Conservation (phyloP, 2,888 invertebrate species). For the Tyria jacobaeae region DNA sequence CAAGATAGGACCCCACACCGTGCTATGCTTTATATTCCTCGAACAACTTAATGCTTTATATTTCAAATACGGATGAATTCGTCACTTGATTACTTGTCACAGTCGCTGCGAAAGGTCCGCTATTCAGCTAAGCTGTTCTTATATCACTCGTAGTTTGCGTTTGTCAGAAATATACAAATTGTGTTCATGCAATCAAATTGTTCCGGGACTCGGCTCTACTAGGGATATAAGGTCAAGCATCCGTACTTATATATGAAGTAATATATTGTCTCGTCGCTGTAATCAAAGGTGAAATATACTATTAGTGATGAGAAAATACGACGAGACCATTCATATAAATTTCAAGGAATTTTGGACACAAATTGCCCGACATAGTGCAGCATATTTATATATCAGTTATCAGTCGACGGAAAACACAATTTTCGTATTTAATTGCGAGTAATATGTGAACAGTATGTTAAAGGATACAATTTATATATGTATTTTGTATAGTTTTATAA, state of each 20-base stretch:
- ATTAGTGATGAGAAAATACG: conserved; percentile 1
- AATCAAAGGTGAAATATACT: background rate
- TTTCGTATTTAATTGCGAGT: background rate
- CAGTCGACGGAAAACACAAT: background rate
- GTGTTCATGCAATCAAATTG: background rate
- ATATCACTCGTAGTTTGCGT: background rate
- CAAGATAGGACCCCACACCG: conserved; percentile 98
- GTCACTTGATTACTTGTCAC: background rate
- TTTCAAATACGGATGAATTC: conserved; percentile 13
- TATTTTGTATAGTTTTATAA: background rate
- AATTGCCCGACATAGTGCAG: background rate
- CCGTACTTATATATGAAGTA: background rate
- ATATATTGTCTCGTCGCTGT: background rate
- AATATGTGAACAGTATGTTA: background rate
- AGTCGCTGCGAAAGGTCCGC: background rate
- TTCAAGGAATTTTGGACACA: background rate
- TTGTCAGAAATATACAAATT: background rate
- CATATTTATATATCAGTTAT: background rate
- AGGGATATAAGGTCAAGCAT: conserved; percentile 1
- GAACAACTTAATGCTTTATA: conserved; percentile 93
- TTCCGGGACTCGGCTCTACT: background rate
- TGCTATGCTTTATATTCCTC: conserved; percentile 97
- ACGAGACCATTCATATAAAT: background rate
- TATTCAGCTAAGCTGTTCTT: background rate
- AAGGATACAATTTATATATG: background rate